Evolutionary conservation across 1,140 invertebrate genomes (phyloP), one percentile per base, ranked within the genome.

Genomic region (Schlechtendalia chinensis): DNA sequence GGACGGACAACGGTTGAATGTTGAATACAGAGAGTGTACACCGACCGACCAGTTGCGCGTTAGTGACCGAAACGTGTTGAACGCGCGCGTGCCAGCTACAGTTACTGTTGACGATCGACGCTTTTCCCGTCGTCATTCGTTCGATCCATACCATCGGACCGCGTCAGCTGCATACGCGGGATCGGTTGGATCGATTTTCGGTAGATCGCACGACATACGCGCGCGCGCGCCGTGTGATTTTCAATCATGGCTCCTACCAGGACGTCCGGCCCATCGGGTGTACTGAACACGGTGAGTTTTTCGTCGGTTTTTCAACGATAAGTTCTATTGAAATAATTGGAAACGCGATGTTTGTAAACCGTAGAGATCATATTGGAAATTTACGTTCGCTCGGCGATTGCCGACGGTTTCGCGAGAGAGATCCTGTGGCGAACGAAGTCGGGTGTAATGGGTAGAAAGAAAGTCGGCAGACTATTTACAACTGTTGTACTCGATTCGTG

Each of bases 21-120:
- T 24, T 14, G n/a, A n/a, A n/a, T n/a, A n/a, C n/a, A n/a, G n/a
- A n/a, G n/a, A n/a, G n/a, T n/a, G n/a, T n/a, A n/a, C n/a, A n/a
- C 12, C 22, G 24, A 69, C n/a, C 16, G 19, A 22, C 16, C 58
- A 79, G 75, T 79, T 56, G 58, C 39, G 39, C 29, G 22, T 79
- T 61, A 63, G 75, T 79, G 75, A 50, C 75, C 45, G 75, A 50
- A 63, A 61, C 75, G 17, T 59, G 47, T 50, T 11, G 22, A 50
- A 27, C 58, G 58, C 16, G 74, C 10, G 39, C 39, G 14, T 19
- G 32, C 32, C 32, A n/a, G 16, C 14, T 50, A 22, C 6, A 32
- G 17, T 16, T 14, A 10, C n/a, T n/a, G n/a, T n/a, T n/a, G 39
- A n/a, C 32, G 72, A 27, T 58, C 17, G 22, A 56, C 22, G 24